Base-by-base conservation (phyloP, 2,797 vertebrate genomes). In the Lepilemur septentrionalis region DNA sequence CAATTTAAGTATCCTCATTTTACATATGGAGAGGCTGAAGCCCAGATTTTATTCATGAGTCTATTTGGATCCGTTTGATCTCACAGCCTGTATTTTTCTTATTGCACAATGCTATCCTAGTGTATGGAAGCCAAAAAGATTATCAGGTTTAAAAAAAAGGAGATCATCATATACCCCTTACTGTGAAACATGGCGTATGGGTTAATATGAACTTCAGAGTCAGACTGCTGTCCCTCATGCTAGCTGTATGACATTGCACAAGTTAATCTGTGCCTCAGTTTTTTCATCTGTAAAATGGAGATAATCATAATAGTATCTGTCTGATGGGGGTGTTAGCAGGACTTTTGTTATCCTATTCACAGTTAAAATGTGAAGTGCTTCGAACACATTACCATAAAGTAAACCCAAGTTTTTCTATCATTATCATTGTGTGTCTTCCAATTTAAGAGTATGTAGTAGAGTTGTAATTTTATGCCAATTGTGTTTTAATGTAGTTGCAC, bases 231-330 rank as follows among this genome's bases (percentile, higher is more conserved):
- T 76, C 14, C 25, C 41, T 91, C 43, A 88, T 75, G n/a, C 30
- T 80, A 38, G 23, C 28, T 76, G 7, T 50, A 4, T 96, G 67
- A 18, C 14, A 41, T 72, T 88, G 67, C 46, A 43, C 28, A 38
- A 55, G 30, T 95, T 82, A 38, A 86, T 69, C 80, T 73, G 70
- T 67, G 35, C 67, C 14, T 92, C 25, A 84, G 73, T 93, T 89
- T 89, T 57, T 92, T 81, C 30, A 52, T 90, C 23, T 61, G n/a
- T 90, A 76, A 93, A 95, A 73, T 72, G 55, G 61, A 95, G 28
- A 52, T 86, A 41, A 59, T 95, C 48, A 55, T 78, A 86, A 41
- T 52, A 93, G 48, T 76, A 55, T 17, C 13, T 73, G 3, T 72
- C 10, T 84, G 80, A 69, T 7, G 52, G 28, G 32, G 10, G 78